Evolutionary conservation across 2,113 vertebrate genomes (phyloP).

Genomic region (Beaufortia kweichowensis): DNA sequence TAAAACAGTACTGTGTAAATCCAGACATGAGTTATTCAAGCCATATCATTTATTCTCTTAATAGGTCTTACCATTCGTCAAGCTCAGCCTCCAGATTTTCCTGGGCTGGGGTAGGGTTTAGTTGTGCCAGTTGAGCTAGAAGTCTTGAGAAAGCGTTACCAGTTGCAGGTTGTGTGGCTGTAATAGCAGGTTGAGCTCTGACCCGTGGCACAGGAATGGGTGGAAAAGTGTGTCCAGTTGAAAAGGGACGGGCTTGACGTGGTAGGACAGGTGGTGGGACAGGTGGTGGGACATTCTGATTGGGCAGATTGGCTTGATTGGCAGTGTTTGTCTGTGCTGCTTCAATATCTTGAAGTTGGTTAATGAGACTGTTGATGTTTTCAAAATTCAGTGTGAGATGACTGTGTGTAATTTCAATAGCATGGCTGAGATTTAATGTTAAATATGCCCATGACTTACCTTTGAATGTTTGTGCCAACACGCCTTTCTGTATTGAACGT

Average conservation of each 20-base stretch:
- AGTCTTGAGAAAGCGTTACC: neutral
- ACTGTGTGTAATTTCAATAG: too few relatives aligned
- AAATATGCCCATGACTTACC: conserved; percentile 8
- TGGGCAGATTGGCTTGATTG: neutral
- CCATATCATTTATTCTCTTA: neutral
- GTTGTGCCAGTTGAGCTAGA: neutral
- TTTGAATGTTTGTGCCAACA: conserved; percentile 7
- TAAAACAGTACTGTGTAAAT: neutral
- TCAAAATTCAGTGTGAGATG: too few relatives aligned
- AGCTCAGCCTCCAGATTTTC: neutral
- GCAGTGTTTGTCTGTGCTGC: neutral
- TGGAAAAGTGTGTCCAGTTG: neutral
- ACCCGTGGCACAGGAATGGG: neutral
- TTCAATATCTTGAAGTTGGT: neutral
- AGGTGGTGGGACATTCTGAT: too few relatives aligned
- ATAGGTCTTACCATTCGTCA: conserved; percentile 24
- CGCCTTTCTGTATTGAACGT: neutral
- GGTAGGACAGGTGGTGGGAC: neutral
- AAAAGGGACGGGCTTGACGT: neutral
- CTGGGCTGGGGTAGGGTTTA: neutral
- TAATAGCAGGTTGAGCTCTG: neutral
- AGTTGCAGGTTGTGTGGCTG: neutral
- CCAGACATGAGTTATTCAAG: neutral
- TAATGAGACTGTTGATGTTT: conserved; percentile 2
- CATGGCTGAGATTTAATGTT: too few relatives aligned